Evolutionary conservation across 1,140 invertebrate species (phyloP), one percentile per base, ranked within the genome.

Genomic region (Drosophila repletoides): DNA sequence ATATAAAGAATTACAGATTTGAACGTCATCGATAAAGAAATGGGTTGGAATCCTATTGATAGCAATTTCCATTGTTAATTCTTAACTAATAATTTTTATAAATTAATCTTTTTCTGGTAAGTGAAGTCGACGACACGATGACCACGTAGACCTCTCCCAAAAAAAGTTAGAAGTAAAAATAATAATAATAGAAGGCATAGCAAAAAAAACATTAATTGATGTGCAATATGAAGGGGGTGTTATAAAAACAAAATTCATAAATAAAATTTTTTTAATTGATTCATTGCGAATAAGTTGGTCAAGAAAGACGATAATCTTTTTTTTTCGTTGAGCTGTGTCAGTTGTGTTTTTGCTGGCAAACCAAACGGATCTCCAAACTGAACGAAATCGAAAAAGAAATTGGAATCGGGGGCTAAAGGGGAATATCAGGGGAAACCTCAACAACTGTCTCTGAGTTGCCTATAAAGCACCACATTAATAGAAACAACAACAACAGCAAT

Each of bases 391-490:
- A 19, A 49, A 34, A 49, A 15, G 43, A 46, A 12, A 31, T 21
- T 12, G 36, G 15, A 33, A 24, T 29, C 10, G 55, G n/a, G n/a
- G n/a, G n/a, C n/a, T 3, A n/a, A 21, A 51, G 22, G 24, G 12
- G 36, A 5, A 14, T 12, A 9, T 12, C n/a, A n/a, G n/a, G n/a
- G n/a, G n/a, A n/a, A 34, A 40, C 36, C 14, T 19, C 5, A 14
- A 17, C 7, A 5, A 15, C 6, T 21, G 26, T 6, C 21, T 14
- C 48, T 59, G 53, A 56, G 56, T 34, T 77, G 79, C 56, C 31
- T 84, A 83, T 38, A 79, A 83, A 83, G 61, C 43, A 74, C 61
- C 80, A 26, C 58, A 83, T 83, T 83, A 83, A 15, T 24, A 2
- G 46, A 15, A 21, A 52, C 9, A 36, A 38, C 31, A 29, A 55